Percentiles rank a stretch among this genome's conserved stretches.
Conservation (phyloP, 2,888 invertebrate species). For the Noctua janthe region DNA sequence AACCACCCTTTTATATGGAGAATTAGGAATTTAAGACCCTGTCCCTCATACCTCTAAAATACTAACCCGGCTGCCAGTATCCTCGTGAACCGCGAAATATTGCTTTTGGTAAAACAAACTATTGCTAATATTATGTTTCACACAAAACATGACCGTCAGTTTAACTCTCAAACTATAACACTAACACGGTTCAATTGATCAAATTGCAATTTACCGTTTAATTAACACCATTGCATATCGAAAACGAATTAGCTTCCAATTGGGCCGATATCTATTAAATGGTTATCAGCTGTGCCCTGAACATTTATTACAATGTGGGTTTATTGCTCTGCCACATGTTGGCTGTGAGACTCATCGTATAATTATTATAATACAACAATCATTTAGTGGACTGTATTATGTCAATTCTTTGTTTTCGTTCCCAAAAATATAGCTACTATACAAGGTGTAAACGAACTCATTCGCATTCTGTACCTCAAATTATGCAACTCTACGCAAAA, state of each 20-base stretch:
- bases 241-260: conserved; percentile 56
- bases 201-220: conserved; percentile 42
- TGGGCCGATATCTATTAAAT: conserved; percentile 47
- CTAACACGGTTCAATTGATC: conserved; percentile 36
- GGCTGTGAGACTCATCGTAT: background rate
- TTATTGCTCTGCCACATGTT: conserved; percentile 16
- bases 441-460: no score
- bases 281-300: conserved; percentile 42
- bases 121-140: conserved; percentile 1
- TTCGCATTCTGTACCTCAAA: no score
- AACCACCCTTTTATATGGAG: background rate
- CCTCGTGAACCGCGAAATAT: background rate
- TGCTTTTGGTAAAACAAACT: background rate
- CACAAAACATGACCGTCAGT: conserved; percentile 4
- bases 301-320: conserved; percentile 40
- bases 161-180: conserved; percentile 21
- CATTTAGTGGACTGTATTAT: background rate
- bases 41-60: background rate
- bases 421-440: background rate
- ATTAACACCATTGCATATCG: conserved; percentile 56
- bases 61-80: background rate
- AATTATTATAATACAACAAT: background rate
- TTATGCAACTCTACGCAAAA: no score
- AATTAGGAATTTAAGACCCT: background rate
- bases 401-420: background rate